A percentile compares a stretch with the other conserved stretches of the same genome.
phyloP scores from a whole-genome alignment of 1,140 invertebrate species.

The Brachionus rubens region DNA sequence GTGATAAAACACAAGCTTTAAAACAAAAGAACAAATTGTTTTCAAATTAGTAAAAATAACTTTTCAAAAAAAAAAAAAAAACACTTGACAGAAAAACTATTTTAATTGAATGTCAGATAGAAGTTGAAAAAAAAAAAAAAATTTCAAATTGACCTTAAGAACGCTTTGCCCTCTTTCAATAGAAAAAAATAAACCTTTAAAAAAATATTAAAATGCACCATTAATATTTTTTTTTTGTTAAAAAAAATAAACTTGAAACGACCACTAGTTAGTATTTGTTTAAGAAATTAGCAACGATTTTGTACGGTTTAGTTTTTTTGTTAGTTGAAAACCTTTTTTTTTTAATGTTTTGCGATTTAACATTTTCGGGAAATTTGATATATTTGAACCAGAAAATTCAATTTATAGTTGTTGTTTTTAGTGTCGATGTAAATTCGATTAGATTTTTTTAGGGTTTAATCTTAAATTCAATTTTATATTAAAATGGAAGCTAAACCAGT shows the following conservation, averaged over 20 bases:
- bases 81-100: neutral
- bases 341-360: neutral
- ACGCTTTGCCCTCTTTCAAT: neutral
- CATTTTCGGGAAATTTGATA: constrained; percentile 4
- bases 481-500: constrained; percentile 5
- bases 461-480: neutral
- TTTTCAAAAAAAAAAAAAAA: neutral
- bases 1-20: too few species aligned
- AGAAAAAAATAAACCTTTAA: constrained; percentile 1
- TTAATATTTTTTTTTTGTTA: constrained; percentile 4
- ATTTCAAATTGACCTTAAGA: constrained; percentile 42
- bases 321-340: neutral
- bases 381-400: neutral
- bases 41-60: neutral
- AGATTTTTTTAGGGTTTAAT: neutral
- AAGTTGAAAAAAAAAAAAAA: neutral
- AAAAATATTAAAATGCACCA: constrained; percentile 26
- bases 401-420: too few species aligned
- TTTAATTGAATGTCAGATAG: constrained; percentile 29
- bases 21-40: too few species aligned
- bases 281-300: neutral
- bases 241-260: neutral
- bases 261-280: constrained; percentile 21
- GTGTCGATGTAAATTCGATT: too few species aligned
- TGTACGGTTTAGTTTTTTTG: neutral